Evolutionary conservation across 2,888 invertebrate genomes (phyloP), one percentile per base, ranked within the genome.

Genomic region (Oscheius sp.): DNA sequence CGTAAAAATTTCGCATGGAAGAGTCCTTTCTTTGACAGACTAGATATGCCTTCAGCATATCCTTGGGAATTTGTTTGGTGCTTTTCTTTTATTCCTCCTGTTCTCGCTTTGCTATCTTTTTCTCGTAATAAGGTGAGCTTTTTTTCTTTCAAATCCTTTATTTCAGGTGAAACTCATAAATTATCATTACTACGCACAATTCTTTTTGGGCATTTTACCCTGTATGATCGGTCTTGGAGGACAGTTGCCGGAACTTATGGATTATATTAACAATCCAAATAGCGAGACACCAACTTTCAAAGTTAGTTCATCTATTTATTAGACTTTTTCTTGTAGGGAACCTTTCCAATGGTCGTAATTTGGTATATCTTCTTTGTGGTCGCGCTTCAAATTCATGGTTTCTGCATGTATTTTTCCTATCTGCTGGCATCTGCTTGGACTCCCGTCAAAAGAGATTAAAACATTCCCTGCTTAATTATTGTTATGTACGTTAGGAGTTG

Each of bases 351-450:
- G 83, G 83, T 85, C 22, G 77, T 82, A 67, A 73, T 83, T 47
- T 83, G 84, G 84, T 85, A 82, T 70, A 78, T 85, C 33, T 85
- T 85, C 75, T 85, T 85, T 72, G 72, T 83, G 9, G 74, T 84
- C 68, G 82, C 83, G 24, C 77, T 85, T 20, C 84, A 85, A 70
- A 77, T 85, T 57, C 84, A 85, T 67, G 75, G 75, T 14, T 83
- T 84, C 65, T 73, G 77, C 20, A 84, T 85, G 83, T 83, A 81
- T 63, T 82, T 80, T 74, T 73, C 80, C 44, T 80, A 80, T 65
- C 71, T 80, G 38, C 69, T 83, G 22, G 68, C 77, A 33, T 68
- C 73, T 28, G 80, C 81, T 26, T 84, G 83, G 84, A 72, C 76
- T 12, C 80, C 80, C 28, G 71, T 77, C 6, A 72, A 79, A 63